Conservation (phyloP, 2,113 vertebrate genomes). For the Poeciliopsis prolifica region DNA sequence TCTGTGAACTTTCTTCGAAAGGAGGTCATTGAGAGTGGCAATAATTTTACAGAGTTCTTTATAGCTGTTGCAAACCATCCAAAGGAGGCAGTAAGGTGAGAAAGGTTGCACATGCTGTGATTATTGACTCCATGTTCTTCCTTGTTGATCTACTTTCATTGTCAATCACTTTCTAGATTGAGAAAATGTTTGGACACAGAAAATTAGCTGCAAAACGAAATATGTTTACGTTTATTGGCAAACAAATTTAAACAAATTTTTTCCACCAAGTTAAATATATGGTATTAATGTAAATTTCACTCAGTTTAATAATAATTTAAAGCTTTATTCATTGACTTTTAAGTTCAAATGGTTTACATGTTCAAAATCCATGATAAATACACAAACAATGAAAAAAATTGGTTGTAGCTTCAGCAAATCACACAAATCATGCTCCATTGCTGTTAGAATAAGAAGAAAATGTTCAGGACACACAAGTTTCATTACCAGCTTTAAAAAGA, state of each 20-base stretch:
- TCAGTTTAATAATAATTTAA: neutral
- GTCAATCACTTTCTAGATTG: slow-evolving; percentile 42
- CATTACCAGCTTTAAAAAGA: too few species aligned
- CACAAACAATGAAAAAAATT: too few species aligned
- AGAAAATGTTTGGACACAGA: slow-evolving; percentile 10
- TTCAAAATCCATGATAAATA: too few species aligned
- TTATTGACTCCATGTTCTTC: slow-evolving; percentile 50
- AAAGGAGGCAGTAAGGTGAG: slow-evolving; percentile 44
- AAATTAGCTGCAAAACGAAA: slow-evolving; percentile 19
- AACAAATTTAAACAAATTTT: neutral
- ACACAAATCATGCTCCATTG: too few species aligned
- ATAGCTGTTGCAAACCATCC: slow-evolving; percentile 35
- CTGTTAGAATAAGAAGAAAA: too few species aligned
- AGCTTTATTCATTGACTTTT: neutral
- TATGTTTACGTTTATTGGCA: neutral
- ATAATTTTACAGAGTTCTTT: slow-evolving; percentile 57
- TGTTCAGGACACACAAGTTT: too few species aligned
- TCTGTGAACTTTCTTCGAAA: slow-evolving; percentile 36
- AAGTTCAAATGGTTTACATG: neutral
- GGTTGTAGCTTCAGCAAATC: too few species aligned
- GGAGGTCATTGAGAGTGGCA: slow-evolving; percentile 47
- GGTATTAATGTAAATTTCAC: neutral
- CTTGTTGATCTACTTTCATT: slow-evolving; percentile 51
- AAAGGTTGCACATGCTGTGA: slow-evolving; percentile 49
- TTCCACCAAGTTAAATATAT: neutral